Conservation (phyloP, 1,140 invertebrate species). For the Eriocheir sinensis region DNA sequence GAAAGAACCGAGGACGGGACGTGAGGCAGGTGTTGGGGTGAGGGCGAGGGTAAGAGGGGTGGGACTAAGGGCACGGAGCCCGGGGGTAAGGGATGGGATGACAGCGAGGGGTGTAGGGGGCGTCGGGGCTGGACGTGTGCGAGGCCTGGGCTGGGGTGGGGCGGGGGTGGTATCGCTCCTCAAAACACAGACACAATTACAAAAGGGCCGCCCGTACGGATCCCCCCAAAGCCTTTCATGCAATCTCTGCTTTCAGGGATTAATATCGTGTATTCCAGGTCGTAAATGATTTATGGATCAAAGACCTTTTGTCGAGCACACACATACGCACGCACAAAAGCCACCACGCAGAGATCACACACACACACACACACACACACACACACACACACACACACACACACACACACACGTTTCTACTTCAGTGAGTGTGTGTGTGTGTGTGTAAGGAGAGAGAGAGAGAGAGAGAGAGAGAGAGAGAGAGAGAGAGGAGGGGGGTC, state of each 20-base stretch:
- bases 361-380: not conserved
- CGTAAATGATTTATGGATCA: conserved; percentile 70
- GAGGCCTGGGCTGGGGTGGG: not conserved
- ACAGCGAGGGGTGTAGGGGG: too few species aligned
- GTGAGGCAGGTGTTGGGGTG: not conserved
- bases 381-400: not conserved
- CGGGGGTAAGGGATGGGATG: not conserved
- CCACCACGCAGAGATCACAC: too few species aligned
- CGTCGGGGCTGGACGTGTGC: not conserved
- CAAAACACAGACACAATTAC: conserved; percentile 47
- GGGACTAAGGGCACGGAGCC: not conserved
- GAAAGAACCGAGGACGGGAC: too few species aligned
- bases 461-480: not conserved
- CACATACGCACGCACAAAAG: not conserved
- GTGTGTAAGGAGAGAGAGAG: not conserved
- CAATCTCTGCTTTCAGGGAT: conserved; percentile 68
- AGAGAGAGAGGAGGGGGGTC: too few species aligned
- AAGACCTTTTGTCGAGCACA: conserved; percentile 43
- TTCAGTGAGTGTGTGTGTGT: not conserved
- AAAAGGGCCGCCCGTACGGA: conserved; percentile 3
- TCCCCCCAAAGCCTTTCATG: conserved; percentile 51
- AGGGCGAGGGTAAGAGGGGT: not conserved
- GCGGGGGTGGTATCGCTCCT: conserved; percentile 25
- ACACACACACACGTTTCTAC: not conserved
- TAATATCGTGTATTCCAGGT: conserved; percentile 69